Evolutionary conservation across 2,888 invertebrate species (phyloP).

Genomic region (Scotopteryx bipunctaria): DNA sequence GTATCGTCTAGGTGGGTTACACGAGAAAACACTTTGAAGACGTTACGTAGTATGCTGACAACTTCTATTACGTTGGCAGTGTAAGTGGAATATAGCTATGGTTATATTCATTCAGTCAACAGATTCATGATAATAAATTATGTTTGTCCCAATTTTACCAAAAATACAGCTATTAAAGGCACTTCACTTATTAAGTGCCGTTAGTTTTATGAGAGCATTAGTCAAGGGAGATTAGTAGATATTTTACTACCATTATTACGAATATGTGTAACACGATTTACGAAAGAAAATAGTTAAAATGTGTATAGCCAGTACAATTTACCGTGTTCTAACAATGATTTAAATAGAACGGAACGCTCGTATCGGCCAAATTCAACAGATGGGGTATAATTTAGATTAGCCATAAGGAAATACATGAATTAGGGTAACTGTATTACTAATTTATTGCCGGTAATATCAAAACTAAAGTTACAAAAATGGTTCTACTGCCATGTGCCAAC

Average conservation of each 20-base stretch:
- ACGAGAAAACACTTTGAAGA: conserved; percentile 49
- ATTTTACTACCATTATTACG: conserved; percentile 5
- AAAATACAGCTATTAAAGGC: too few species aligned
- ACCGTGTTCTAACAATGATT: conserved; percentile 11
- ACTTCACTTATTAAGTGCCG: conserved; percentile 11
- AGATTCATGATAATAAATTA: too few species aligned
- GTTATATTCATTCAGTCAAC: too few species aligned
- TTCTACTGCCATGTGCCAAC: too few species aligned
- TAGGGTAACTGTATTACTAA: neutral
- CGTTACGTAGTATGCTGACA: conserved; percentile 51
- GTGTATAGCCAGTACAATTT: conserved; percentile 21
- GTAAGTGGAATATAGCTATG: too few species aligned
- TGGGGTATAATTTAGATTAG: neutral
- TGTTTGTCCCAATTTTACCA: too few species aligned
- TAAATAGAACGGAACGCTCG: conserved; percentile 8
- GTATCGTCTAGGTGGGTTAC: conserved; percentile 36
- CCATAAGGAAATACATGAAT: neutral
- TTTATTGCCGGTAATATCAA: too few species aligned
- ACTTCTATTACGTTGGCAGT: conserved; percentile 30
- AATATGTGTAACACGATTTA: conserved; percentile 12
- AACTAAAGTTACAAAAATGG: too few species aligned
- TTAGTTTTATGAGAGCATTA: conserved; percentile 18
- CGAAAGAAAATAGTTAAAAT: conserved; percentile 24
- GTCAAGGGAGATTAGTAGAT: conserved; percentile 8
- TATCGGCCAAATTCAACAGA: neutral